phyloP scores from a whole-genome alignment of 2,797 vertebrate species.

The Pantherophis vulpinus region DNA sequence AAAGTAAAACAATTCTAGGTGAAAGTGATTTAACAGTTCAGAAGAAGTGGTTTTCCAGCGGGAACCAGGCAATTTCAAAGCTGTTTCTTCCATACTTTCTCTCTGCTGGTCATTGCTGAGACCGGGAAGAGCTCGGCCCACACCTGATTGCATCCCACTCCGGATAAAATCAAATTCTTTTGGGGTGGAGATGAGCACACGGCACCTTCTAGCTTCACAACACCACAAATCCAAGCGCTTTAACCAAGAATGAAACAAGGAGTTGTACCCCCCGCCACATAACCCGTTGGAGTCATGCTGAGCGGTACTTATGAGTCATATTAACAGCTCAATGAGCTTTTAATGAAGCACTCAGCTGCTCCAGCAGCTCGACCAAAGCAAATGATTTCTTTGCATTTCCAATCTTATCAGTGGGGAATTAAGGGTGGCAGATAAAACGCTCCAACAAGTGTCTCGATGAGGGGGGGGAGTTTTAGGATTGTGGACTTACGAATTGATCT shows the following conservation, averaged over 20 bases:
- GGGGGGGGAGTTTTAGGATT: conserved; percentile 49
- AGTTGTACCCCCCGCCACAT: conserved; percentile 33
- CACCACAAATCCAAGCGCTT: conserved; percentile 50
- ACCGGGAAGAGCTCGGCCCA: background rate
- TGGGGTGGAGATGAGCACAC: conserved; percentile 3
- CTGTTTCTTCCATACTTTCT: background rate
- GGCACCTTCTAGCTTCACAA: conserved; percentile 22
- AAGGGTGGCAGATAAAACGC: conserved; percentile 62
- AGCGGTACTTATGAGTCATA: conserved; percentile 68
- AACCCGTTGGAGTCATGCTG: conserved; percentile 51
- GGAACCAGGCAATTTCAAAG: background rate
- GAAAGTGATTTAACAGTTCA: too few species aligned
- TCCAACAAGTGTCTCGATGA: conserved; percentile 59
- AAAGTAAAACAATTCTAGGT: too few species aligned
- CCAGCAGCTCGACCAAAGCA: conserved; percentile 61
- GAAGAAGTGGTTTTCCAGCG: background rate
- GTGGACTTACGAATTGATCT: conserved; percentile 54
- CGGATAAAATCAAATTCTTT: background rate
- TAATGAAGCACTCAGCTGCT: conserved; percentile 63
- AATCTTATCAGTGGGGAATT: conserved; percentile 53
- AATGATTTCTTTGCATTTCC: conserved; percentile 64
- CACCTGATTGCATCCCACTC: background rate
- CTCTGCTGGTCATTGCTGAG: background rate
- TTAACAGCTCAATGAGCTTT: conserved; percentile 70
- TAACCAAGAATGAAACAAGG: conserved; percentile 50